Percentiles rank a stretch among this genome's conserved stretches.
Evolutionary conservation across 2,888 invertebrate genomes (phyloP).

Genomic region (Erebia palarica): DNA sequence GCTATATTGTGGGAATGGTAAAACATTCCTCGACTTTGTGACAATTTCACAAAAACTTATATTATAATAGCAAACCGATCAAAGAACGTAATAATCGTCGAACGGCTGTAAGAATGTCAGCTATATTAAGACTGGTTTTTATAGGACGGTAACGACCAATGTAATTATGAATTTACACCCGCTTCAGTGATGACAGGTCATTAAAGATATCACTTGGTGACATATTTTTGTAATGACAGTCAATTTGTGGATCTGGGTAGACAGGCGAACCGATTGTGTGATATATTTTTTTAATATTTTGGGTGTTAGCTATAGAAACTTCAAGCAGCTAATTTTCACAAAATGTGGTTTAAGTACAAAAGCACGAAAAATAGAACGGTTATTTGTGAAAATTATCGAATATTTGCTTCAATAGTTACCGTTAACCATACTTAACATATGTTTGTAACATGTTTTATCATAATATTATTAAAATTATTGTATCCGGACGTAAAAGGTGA

Average conservation of each 20-base stretch:
- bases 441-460: no score
- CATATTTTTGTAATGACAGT: constrained; percentile 23
- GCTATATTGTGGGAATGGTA: no score
- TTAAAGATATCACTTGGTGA: constrained; percentile 23
- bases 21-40: no score
- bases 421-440: no score
- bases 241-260: constrained; percentile 23
- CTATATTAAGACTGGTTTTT: not conserved
- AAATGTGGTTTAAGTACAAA: no score
- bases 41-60: not conserved
- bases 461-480: not conserved
- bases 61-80: not conserved
- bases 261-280: not conserved
- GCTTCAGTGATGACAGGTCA: constrained; percentile 11
- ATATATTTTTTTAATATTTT: not conserved
- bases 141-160: constrained; percentile 3
- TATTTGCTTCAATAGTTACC: no score
- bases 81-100: not conserved
- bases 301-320: no score
- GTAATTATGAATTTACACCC: constrained; percentile 18
- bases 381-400: no score
- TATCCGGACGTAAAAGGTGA: no score
- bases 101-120: not conserved
- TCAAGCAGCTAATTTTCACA: no score
- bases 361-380: no score